phyloP scores from a whole-genome alignment of 1,140 invertebrate genomes.

The Gryllus bimaculatus region DNA sequence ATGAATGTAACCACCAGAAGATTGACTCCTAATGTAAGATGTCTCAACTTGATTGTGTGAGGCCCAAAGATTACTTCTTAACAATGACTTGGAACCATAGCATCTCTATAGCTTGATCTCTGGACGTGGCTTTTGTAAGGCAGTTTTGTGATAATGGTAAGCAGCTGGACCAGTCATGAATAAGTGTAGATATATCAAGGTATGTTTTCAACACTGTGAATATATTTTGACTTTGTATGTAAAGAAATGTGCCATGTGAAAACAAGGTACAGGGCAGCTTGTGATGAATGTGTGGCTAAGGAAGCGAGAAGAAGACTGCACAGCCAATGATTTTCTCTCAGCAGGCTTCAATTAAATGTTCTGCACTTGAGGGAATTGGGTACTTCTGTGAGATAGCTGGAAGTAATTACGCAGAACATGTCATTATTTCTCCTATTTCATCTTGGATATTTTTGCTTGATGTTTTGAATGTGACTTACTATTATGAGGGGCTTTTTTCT shows the following conservation, averaged over 20 bases:
- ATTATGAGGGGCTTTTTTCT: background rate
- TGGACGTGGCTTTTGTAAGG: background rate
- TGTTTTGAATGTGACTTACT: background rate
- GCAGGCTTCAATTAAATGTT: background rate
- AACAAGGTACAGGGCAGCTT: background rate
- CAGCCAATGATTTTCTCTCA: background rate
- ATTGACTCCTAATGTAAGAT: background rate
- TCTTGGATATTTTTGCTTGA: background rate
- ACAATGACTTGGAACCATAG: background rate
- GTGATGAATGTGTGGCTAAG: background rate
- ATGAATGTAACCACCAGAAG: background rate
- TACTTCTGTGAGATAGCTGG: background rate
- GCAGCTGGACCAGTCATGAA: background rate
- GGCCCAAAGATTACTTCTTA: background rate
- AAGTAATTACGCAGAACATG: conserved; percentile 1
- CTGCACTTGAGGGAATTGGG: background rate
- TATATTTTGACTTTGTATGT: conserved; percentile 1
- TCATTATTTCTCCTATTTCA: background rate
- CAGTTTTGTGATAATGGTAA: background rate
- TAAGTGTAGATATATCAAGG: background rate
- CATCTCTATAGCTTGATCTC: background rate
- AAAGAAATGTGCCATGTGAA: background rate
- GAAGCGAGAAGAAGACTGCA: background rate
- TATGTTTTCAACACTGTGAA: conserved; percentile 1
- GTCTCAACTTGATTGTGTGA: background rate